Base-by-base conservation (phyloP, 2,113 vertebrate genomes). In the Percina caprodes region DNA sequence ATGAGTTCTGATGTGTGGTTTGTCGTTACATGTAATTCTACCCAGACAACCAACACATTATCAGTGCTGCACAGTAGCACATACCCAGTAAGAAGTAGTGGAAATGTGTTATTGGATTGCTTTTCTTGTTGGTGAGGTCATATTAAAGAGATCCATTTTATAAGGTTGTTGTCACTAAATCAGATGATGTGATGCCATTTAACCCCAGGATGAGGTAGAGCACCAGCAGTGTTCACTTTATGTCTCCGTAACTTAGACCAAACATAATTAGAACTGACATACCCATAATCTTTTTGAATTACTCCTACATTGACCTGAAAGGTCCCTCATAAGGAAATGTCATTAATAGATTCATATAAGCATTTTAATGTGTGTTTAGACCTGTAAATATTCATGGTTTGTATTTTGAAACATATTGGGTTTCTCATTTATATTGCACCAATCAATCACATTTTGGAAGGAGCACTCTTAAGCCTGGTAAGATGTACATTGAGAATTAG, bases 111-210 rank as follows among this genome's bases (percentile, higher is more conserved):
- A 7, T 48, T 19, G 14, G 33, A 23, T 48, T n/a, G 16, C 51
- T 24, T 58, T 14, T 26, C n/a, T 68, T 45, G 13, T 73, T 80
- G 46, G 9, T 69, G 51, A 35, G 10, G 45, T 58, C n/a, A 60
- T 60, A 18, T 18, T 33, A 4, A 39, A 19, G 0, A 51, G 12
- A 30, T 63, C 3, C 1, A 46, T 63, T 68, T 66, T 16, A 33
- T 61, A 46, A 45, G 14, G 52, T 45, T 21, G 18, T 12, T 69
- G 55, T 69, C 13, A 71, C 42, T 71, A 13, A 42, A 71, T 55
- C 8, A 42, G 7, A 69, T 11, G 4, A 51, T 61, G 19, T 39
- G 21, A 45, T 33, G 16, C 7, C 23, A 19, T 46, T 65, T 23
- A 60, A 45, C 13, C n/a, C 16, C 45, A 14, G 48, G 24, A 74